These are phyloP conservation scores for Naso thynnoides DNA, from an alignment of 2,797 vertebrate genomes.

Conservation along the genomic window DNA sequence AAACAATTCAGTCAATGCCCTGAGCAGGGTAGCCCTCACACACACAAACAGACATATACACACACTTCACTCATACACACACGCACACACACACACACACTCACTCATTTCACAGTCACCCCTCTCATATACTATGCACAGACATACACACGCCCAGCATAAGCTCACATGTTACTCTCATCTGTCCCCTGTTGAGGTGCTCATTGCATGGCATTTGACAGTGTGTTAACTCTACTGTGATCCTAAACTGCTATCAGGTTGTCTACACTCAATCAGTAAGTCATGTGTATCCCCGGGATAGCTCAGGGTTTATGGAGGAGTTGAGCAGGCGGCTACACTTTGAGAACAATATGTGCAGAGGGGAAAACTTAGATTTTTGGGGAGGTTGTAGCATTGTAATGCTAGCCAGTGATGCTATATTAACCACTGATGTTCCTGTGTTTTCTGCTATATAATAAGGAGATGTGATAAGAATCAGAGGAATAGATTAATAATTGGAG, in stretches of 20 bases:
- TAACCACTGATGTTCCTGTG: conserved; percentile 7
- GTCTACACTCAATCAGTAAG: conserved; percentile 78
- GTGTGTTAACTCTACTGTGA: conserved; percentile 79
- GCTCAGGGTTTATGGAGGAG: conserved; percentile 58
- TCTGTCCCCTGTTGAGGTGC: conserved; percentile 75
- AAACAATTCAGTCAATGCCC: conserved; percentile 89
- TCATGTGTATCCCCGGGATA: conserved; percentile 66
- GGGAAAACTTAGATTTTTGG: conserved; percentile 15
- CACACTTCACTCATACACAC: conserved; percentile 70
- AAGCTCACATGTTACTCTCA: conserved; percentile 72
- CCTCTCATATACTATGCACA: conserved; percentile 63
- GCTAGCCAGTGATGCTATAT: background rate
- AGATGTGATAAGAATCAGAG: conserved; percentile 8
- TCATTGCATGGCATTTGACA: conserved; percentile 79
- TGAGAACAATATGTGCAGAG: conserved; percentile 60
- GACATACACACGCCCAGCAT: conserved; percentile 70
- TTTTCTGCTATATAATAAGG: conserved; percentile 3
- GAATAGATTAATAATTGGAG: background rate
- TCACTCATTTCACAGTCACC: conserved; percentile 70
- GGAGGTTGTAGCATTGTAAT: conserved; percentile 36
- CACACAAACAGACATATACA: conserved; percentile 76
- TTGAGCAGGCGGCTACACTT: conserved; percentile 55
- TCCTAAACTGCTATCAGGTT: conserved; percentile 80
- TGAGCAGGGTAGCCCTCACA: conserved; percentile 86
- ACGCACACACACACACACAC: conserved; percentile 61